These are phyloP conservation scores for Crocallis elinguaria DNA, from an alignment of 2,888 invertebrate species.

Conservation along the genomic window DNA sequence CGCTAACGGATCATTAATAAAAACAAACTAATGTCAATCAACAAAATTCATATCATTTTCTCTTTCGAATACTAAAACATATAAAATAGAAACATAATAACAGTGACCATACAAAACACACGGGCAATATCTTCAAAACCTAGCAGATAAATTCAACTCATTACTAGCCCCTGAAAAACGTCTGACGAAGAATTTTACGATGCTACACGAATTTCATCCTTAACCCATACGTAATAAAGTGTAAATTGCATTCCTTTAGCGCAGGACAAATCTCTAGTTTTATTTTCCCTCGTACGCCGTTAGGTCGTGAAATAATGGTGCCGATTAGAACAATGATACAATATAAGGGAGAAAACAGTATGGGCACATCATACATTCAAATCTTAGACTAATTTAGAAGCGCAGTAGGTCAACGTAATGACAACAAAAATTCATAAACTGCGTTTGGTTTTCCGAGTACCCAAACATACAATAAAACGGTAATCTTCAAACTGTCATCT, in stretches of 20 bases:
- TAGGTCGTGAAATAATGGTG: constrained; percentile 22
- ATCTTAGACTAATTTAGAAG: too few species aligned
- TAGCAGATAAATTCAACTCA: constrained; percentile 21
- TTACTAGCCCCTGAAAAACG: constrained; percentile 16
- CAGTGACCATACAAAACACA: constrained; percentile 1
- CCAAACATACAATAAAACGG: too few species aligned
- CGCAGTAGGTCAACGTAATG: too few species aligned
- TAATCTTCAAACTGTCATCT: too few species aligned
- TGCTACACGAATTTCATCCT: neutral
- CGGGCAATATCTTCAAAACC: constrained; percentile 8
- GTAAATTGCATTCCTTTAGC: neutral
- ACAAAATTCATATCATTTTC: neutral
- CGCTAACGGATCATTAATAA: too few species aligned
- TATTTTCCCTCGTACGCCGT: constrained; percentile 23
- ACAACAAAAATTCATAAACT: too few species aligned
- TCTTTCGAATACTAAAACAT: neutral
- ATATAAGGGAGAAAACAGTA: constrained; percentile 2
- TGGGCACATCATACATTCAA: neutral
- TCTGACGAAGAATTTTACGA: neutral
- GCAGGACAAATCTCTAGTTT: constrained; percentile 22
- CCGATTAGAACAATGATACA: constrained; percentile 23
- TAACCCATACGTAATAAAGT: neutral
- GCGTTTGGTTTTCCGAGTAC: too few species aligned
- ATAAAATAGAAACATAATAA: constrained; percentile 2
- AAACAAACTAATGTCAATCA: too few species aligned